phyloP scores from a whole-genome alignment of 2,888 invertebrate genomes.

The Melanchra persicariae region DNA sequence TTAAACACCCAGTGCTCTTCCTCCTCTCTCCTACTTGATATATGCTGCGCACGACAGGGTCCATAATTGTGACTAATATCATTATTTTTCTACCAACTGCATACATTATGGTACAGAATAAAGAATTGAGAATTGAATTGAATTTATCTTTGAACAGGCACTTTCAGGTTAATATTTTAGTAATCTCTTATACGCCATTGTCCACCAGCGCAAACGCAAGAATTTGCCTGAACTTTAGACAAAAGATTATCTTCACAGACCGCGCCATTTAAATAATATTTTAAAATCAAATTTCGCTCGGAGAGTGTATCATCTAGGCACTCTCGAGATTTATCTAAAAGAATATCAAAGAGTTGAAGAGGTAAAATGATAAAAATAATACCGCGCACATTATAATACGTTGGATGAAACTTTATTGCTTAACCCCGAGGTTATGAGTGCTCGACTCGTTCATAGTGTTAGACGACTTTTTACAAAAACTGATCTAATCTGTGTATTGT shows the following conservation, averaged over 20 bases:
- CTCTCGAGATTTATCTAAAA: conserved; percentile 50
- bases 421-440: conserved; percentile 17
- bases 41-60: no score
- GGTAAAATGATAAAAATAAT: conserved; percentile 55
- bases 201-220: conserved; percentile 7
- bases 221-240: conserved; percentile 32
- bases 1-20: no score
- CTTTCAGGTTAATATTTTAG: background rate
- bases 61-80: no score
- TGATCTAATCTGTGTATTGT: conserved; percentile 14
- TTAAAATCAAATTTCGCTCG: conserved; percentile 37
- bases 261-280: conserved; percentile 26
- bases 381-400: conserved; percentile 36
- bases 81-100: no score
- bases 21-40: no score
- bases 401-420: conserved; percentile 49
- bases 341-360: conserved; percentile 46
- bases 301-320: conserved; percentile 31
- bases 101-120: no score
- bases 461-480: conserved; percentile 14
- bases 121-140: no score
- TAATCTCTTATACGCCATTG: background rate
- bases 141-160: background rate
- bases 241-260: conserved; percentile 27
- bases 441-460: conserved; percentile 8